phyloP scores from a whole-genome alignment of 2,113 vertebrate species.

The Osmerus eperlanus region DNA sequence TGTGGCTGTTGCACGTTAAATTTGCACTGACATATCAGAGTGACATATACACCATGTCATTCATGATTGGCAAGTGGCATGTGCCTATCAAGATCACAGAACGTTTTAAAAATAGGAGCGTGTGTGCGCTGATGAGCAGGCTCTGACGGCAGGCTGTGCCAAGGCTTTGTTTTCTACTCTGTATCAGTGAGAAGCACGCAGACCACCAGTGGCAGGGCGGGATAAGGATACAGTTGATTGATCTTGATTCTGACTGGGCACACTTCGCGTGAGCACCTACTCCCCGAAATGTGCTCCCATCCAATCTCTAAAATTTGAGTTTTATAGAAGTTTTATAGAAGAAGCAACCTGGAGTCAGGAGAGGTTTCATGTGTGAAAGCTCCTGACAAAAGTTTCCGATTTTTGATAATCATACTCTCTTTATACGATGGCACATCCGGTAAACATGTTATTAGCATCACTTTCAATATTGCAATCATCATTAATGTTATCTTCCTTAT shows the following conservation, averaged over 20 bases:
- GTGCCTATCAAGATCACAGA: slow-evolving; percentile 59
- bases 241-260: slow-evolving; percentile 10
- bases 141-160: slow-evolving; percentile 39
- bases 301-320: neutral
- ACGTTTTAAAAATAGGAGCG: slow-evolving; percentile 56
- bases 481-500: too few relatives aligned
- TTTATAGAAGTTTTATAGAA: too few relatives aligned
- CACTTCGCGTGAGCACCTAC: neutral
- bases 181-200: slow-evolving; percentile 51
- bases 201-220: neutral
- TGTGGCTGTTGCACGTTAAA: slow-evolving; percentile 61
- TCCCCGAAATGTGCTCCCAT: neutral
- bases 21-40: slow-evolving; percentile 72
- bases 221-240: slow-evolving; percentile 16
- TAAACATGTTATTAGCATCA: too few relatives aligned
- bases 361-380: too few relatives aligned
- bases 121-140: slow-evolving; percentile 5
- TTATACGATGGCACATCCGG: too few relatives aligned
- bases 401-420: too few relatives aligned
- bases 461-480: too few relatives aligned
- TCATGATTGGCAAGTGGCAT: slow-evolving; percentile 72
- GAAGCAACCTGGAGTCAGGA: too few relatives aligned
- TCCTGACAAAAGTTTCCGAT: too few relatives aligned
- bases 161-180: slow-evolving; percentile 31
- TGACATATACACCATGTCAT: slow-evolving; percentile 47